Base-by-base conservation (phyloP, 2,888 invertebrate species). In the Epirrhoe alternata region DNA sequence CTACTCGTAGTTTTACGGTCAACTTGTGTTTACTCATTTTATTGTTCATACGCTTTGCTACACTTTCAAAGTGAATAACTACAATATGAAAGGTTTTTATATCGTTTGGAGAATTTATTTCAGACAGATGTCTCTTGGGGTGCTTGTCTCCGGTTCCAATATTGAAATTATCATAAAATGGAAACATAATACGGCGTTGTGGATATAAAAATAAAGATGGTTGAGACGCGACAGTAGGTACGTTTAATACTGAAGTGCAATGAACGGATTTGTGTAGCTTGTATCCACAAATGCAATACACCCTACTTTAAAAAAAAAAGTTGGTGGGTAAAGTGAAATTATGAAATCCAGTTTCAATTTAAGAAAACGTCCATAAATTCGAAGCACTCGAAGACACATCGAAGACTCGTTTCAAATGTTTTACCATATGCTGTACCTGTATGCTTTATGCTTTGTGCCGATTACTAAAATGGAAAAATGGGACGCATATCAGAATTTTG, bases 1-100 rank as follows among this genome's bases (percentile, higher is more conserved):
- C 74, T 77, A n/a, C n/a, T n/a, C n/a, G n/a, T n/a, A 76, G 78
- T 83, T 81, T 72, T 76, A 73, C 71, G 69, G 67, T 63, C 66
- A 70, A 75, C 70, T 77, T 69, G 72, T 71, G 70, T 76, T 75
- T 72, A 72, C 66, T 69, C 70, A 76, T 71, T 76, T 80, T 80
- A 71, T 77, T 69, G 69, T 66, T 68, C 66, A 61, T 70, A 62
- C 64, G 69, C 35, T 60, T 57, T 68, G 64, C 57, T 68, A 58
- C 65, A 69, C 55, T 68, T 64, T 63, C 53, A 61, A 65, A 69
- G 65, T 67, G 66, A 74, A 73, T 73, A 68, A 69, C 62, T 55
- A 70, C 70, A 66, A 61, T 74, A 70, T 61, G 50, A 63, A 61
- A 71, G 69, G 60, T 64, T 66, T n/a, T 70, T 71, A 62, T 68